Base-by-base conservation (phyloP, 2,113 vertebrate genomes). In the Neodon shergylaensis region DNA sequence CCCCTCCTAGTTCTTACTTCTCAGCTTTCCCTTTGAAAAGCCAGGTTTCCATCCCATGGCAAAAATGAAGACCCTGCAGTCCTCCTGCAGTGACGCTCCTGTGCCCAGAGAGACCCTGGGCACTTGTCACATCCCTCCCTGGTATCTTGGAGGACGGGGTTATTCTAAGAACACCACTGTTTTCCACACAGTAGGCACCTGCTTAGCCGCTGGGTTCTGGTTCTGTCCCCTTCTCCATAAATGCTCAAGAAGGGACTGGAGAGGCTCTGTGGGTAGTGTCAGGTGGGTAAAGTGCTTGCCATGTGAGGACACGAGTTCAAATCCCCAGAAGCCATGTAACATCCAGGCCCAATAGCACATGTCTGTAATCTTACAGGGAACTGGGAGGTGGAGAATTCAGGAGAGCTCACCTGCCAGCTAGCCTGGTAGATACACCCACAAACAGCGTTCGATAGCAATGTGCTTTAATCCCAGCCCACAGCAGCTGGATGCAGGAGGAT, bases 1-100 rank as follows among this genome's bases (percentile, higher is more conserved):
- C 79, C 66, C 42, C 52, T 47, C 92, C 92, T 78, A 79, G 54
- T 87, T 96, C 84, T 79, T 54, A 87, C 72, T 88, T 96, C 93
- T 93, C 85, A 93, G 33, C 42, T 87, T 94, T n/a, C 61, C 73
- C 91, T 97, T 96, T 87, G 90, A 97, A 95, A 94, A 95, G 82
- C 31, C 54, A 88, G 44, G 85, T 95, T 94, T 58, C 49, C 36
- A 52, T 31, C 68, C 8, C 3, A 3, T 93, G 61, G 74, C 74
- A 14, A 85, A 88, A 72, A 58, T 76, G 66, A 93, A 74, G 63
- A 42, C 3, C 11, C 19, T 0, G 10, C 44, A 36, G 76, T 31
- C 58, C 77, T 44, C 78, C 52, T 39, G 8, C 49, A 8, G 5
- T 5, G 9, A 6, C 0, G 3, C 66, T 10, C 6, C 10, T 1